These are phyloP conservation scores for Dolichomitus sp. DNA, from an alignment of 2,888 invertebrate species.

Conservation along the genomic window DNA sequence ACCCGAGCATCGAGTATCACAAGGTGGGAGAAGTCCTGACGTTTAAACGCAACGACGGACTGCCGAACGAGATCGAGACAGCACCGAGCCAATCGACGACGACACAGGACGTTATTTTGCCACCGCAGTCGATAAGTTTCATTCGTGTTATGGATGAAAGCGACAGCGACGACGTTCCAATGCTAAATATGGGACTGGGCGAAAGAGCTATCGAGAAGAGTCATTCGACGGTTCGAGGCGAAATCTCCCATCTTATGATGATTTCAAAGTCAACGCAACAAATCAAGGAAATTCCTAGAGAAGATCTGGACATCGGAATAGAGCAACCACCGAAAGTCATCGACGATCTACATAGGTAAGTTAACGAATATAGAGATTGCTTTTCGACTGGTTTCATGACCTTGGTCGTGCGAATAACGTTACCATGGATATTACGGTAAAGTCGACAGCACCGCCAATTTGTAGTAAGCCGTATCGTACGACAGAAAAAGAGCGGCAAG, in stretches of 20 bases:
- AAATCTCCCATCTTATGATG: background rate
- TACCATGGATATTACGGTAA: conserved; percentile 19
- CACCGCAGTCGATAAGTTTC: conserved; percentile 4
- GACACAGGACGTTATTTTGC: background rate
- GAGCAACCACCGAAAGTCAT: background rate
- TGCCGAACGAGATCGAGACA: background rate
- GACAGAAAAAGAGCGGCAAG: conserved; percentile 24
- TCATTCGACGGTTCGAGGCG: too few relatives aligned
- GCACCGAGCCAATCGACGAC: background rate
- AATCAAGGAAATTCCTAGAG: background rate
- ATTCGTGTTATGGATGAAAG: background rate
- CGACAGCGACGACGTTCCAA: background rate
- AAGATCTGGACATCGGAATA: conserved; percentile 7
- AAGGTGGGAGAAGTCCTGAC: conserved; percentile 3
- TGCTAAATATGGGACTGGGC: too few relatives aligned
- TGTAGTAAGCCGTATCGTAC: conserved; percentile 4
- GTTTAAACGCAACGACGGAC: background rate
- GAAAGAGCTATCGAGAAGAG: too few relatives aligned
- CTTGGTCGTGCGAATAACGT: conserved; percentile 18
- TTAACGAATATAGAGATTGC: conserved; percentile 29
- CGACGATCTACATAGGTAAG: background rate
- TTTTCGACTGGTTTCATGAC: background rate
- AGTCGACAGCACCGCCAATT: background rate
- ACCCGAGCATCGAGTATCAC: background rate
- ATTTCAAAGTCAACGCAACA: background rate